Evolutionary conservation across 2,113 vertebrate species (phyloP).

Genomic region (Odontesthes bonariensis): DNA sequence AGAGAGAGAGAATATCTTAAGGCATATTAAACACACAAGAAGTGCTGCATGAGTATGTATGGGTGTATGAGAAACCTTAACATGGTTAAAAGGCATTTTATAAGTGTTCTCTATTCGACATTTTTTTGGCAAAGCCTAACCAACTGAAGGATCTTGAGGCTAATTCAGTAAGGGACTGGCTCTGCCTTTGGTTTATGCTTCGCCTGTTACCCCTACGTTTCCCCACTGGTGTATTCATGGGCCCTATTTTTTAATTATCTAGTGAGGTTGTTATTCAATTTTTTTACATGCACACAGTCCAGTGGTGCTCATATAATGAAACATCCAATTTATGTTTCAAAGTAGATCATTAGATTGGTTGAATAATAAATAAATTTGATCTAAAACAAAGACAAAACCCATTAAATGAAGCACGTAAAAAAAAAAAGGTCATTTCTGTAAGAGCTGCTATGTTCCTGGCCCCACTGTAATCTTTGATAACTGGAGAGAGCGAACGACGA

Average conservation of each 20-base stretch:
- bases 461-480: neutral
- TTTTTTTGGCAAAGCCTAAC: constrained; percentile 15
- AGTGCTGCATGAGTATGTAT: no score
- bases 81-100: no score
- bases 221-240: neutral
- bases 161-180: constrained; percentile 25
- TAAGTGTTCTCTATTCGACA: no score
- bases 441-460: neutral
- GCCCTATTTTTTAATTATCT: neutral
- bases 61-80: no score
- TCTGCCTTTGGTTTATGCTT: neutral
- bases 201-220: neutral
- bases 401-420: neutral
- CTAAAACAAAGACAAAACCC: neutral
- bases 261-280: neutral
- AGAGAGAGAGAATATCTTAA: no score
- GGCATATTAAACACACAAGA: no score
- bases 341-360: neutral
- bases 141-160: constrained; percentile 19
- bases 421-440: neutral
- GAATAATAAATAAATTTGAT: neutral
- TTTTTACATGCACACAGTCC: neutral
- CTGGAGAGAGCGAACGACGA: neutral
- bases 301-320: neutral
- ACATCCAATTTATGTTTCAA: neutral